Percentiles rank a stretch among this genome's conserved stretches.
Evolutionary conservation across 2,888 invertebrate genomes (phyloP).

Genomic region (Lepidocyrtinus sp.): DNA sequence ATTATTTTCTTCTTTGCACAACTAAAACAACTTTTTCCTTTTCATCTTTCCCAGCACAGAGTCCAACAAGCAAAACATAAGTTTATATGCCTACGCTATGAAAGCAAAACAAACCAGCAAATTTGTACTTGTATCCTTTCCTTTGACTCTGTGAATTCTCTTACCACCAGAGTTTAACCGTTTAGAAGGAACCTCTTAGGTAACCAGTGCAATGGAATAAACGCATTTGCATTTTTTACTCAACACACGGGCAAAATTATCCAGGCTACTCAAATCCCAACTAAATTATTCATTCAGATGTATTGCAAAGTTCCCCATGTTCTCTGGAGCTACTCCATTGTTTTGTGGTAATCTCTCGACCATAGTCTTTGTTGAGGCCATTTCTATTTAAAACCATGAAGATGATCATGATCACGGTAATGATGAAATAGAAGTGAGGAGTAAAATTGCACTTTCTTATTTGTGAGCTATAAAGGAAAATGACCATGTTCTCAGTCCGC

Average conservation of each 20-base stretch:
- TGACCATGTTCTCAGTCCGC: too few relatives aligned
- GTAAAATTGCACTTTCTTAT: background rate
- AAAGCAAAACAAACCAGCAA: background rate
- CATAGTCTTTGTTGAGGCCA: background rate
- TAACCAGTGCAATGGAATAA: background rate
- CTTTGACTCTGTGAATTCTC: background rate
- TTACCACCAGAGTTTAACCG: background rate
- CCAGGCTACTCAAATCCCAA: background rate
- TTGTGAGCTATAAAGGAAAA: background rate
- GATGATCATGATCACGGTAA: background rate
- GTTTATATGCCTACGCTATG: background rate
- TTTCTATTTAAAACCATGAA: background rate
- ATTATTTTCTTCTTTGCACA: background rate
- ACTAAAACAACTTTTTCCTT: background rate
- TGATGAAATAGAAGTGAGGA: background rate
- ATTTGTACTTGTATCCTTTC: too few relatives aligned
- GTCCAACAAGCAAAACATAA: too few relatives aligned
- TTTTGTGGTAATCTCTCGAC: background rate
- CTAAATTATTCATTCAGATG: conserved; percentile 42
- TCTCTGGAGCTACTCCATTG: background rate
- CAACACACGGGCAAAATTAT: background rate
- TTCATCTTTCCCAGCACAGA: background rate
- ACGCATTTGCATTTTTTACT: background rate
- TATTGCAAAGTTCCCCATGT: conserved; percentile 18
- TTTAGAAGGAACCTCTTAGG: background rate